Evolutionary conservation across 1,140 invertebrate species (phyloP).

Genomic region (Drosophila sechellia): DNA sequence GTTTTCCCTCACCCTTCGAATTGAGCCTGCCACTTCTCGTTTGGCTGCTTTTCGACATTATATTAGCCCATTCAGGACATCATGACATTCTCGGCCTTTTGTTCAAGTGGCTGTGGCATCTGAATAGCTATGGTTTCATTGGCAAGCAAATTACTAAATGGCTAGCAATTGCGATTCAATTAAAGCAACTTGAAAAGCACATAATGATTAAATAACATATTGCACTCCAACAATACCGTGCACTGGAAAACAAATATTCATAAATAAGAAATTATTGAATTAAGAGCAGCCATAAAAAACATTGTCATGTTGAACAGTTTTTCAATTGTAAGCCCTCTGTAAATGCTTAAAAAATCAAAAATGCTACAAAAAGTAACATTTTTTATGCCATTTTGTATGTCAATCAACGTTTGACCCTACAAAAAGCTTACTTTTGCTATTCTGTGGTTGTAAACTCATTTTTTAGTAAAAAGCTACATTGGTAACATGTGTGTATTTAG

Average conservation of each 20-base stretch:
- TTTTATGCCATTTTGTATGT: background rate
- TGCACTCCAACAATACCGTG: slow-evolving; percentile 13
- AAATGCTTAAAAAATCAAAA: slow-evolving; percentile 3
- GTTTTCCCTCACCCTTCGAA: background rate
- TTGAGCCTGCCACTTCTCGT: slow-evolving; percentile 35
- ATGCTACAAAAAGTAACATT: background rate
- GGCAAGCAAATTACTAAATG: slow-evolving; percentile 39
- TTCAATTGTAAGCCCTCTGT: background rate
- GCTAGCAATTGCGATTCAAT: slow-evolving; percentile 56
- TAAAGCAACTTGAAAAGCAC: slow-evolving; percentile 39
- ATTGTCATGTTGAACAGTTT: background rate
- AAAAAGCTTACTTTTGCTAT: no score
- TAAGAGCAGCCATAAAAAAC: background rate
- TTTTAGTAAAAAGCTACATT: background rate
- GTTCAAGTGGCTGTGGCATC: slow-evolving; percentile 27
- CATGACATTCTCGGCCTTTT: slow-evolving; percentile 44
- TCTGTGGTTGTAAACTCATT: background rate
- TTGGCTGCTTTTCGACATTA: slow-evolving; percentile 20
- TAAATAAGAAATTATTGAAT: slow-evolving; percentile 3
- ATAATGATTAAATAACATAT: slow-evolving; percentile 13
- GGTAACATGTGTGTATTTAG: background rate
- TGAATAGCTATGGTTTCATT: slow-evolving; percentile 21
- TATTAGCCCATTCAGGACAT: slow-evolving; percentile 48
- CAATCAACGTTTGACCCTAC: background rate
- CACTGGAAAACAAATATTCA: slow-evolving; percentile 3